Base-by-base conservation (phyloP, 2,797 vertebrate species). In the Zonotrichia albicollis region DNA sequence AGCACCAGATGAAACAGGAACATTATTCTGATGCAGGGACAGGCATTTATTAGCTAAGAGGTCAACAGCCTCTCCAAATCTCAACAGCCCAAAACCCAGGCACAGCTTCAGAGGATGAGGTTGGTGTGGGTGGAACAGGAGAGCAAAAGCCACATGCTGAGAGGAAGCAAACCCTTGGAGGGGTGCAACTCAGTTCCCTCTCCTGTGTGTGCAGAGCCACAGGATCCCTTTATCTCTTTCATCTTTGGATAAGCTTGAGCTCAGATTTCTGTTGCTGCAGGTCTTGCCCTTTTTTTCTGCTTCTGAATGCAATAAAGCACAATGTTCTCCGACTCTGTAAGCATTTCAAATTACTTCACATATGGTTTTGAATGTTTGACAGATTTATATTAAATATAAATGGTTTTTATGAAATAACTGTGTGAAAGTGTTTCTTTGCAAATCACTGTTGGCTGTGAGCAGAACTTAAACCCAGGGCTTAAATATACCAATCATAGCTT, bases 311-410 rank as follows among this genome's bases (percentile, higher is more conserved):
- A 83, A 81, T 84, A 78, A 83, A 92, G 40, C 5, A 5, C 70
- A 55, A 36, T 71, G 38, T 82, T 90, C 84, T 87, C 80, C 0
- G 3, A 83, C 29, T 87, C 54, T 11, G 21, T 77, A 85, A 77
- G 62, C 82, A 75, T 80, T 95, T 89, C 23, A 83, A 92, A 96
- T 82, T 89, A 92, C 73, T 94, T 89, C 82, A 78, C 76, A 58
- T 85, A 72, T 45, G 50, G 54, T 83, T 95, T 92, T 85, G 87
- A 85, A 93, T 75, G 87, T 78, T 92, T 89, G 93, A 87, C 75
- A 89, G 74, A 91, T 93, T 94, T 85, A 90, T 89, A 95, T 91
- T 91, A 94, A 94, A 95, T 85, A 74, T 79, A 95, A 90, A 95
- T 89, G 9, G 1, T 5, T 83, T 93, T 89, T 91, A 87, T 78